These are phyloP conservation scores for Gastrophysa polygoni DNA, from an alignment of 2,888 invertebrate species.

Conservation along the genomic window DNA sequence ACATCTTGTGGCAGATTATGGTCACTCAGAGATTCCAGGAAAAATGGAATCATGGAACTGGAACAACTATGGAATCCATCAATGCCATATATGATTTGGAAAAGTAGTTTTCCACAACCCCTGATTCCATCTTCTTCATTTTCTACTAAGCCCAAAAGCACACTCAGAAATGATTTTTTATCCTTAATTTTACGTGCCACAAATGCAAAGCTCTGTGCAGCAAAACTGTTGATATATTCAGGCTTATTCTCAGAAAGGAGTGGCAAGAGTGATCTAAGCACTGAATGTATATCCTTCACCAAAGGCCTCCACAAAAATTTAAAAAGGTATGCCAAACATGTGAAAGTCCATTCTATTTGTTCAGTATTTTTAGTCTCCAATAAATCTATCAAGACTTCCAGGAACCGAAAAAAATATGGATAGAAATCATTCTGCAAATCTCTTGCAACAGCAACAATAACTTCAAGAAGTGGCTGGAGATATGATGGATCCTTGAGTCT, in stretches of 20 bases:
- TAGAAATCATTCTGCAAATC: conserved; percentile 91
- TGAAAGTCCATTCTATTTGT: conserved; percentile 83
- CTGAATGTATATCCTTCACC: conserved; percentile 75
- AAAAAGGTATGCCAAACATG: conserved; percentile 87
- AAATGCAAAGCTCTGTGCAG: conserved; percentile 95
- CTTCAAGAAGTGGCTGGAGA: conserved; percentile 81
- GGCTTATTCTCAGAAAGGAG: conserved; percentile 79
- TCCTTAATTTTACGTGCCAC: conserved; percentile 88
- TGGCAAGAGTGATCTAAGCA: conserved; percentile 75
- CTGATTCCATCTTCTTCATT: conserved; percentile 70
- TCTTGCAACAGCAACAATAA: conserved; percentile 82
- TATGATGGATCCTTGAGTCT: conserved; percentile 73
- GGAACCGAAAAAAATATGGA: conserved; percentile 77
- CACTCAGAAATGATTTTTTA: conserved; percentile 72
- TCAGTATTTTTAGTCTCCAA: conserved; percentile 81
- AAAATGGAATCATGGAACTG: conserved; percentile 70
- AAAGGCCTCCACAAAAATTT: conserved; percentile 86
- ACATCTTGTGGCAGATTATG: conserved; percentile 61
- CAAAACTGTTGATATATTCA: conserved; percentile 88
- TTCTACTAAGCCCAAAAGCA: conserved; percentile 71
- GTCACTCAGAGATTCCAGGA: conserved; percentile 68
- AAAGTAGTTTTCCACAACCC: conserved; percentile 87
- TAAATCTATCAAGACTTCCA: conserved; percentile 73
- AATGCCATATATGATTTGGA: conserved; percentile 86
- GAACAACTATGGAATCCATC: conserved; percentile 85